Percentiles rank a stretch among this genome's conserved stretches.
Evolutionary conservation across 2,113 vertebrate genomes (phyloP).

Genomic region (Prunella fulvescens): DNA sequence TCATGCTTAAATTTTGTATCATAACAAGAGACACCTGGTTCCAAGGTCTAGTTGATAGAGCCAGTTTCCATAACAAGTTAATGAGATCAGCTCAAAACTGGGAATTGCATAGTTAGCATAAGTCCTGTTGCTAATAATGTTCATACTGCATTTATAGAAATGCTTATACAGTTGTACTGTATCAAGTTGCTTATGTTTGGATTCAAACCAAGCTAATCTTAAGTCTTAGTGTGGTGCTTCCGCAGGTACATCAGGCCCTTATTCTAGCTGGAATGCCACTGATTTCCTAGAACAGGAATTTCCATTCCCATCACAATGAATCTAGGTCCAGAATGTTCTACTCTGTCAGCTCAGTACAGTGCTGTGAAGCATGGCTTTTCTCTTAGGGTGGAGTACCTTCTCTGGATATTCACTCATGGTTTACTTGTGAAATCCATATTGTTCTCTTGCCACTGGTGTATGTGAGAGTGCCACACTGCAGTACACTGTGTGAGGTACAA

Average conservation of each 20-base stretch:
- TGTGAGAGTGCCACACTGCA: neutral
- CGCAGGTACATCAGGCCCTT: neutral
- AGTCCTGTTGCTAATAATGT: neutral
- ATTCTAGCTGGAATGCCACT: neutral
- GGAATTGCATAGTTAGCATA: neutral
- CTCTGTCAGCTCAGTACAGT: fast-evolving
- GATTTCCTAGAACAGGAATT: neutral
- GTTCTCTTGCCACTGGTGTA: neutral
- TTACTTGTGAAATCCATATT: neutral
- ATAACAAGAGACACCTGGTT: neutral
- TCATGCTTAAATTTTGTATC: neutral
- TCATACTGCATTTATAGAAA: neutral
- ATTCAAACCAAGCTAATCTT: neutral
- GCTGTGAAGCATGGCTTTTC: neutral
- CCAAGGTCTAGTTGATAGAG: neutral
- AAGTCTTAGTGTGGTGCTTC: neutral
- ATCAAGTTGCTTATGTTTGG: neutral
- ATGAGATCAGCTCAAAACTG: neutral
- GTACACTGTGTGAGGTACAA: neutral
- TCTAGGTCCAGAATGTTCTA: neutral
- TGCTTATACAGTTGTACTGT: neutral
- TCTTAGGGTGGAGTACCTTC: neutral
- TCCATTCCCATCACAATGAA: fast-evolving
- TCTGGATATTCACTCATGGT: neutral
- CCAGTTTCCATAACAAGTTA: neutral